These are phyloP conservation scores for Lepisosteus osseus DNA, from an alignment of 2,113 vertebrate genomes.

Conservation along the genomic window DNA sequence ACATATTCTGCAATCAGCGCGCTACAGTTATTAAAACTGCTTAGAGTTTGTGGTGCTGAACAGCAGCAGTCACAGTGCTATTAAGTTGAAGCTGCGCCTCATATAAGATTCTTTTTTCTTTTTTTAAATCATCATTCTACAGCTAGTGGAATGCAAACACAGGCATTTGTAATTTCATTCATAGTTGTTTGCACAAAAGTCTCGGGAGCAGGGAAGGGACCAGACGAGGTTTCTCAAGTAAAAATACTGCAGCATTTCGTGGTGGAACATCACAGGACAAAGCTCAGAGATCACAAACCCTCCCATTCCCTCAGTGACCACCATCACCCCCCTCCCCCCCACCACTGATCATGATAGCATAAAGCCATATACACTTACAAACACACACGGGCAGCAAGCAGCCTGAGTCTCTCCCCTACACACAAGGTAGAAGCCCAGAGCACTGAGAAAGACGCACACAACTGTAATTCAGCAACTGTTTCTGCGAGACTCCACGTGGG, in stretches of 20 bases:
- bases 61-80: conserved; percentile 8
- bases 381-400: conserved; percentile 31
- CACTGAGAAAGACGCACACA: no score
- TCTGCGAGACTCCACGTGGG: no score
- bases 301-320: no score
- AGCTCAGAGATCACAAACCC: no score
- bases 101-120: not conserved
- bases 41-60: not conserved
- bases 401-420: not conserved
- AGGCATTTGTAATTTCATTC: no score
- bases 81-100: not conserved
- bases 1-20: not conserved
- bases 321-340: not conserved
- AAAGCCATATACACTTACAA: conserved; percentile 31
- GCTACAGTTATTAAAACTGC: not conserved
- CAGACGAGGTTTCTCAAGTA: no score
- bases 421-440: no score
- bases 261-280: no score
- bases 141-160: no score
- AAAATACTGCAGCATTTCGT: no score
- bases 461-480: no score
- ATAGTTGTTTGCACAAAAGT: no score
- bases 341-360: conserved; percentile 15
- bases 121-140: not conserved
- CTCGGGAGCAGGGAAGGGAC: not conserved